Evolutionary conservation across 2,888 invertebrate species (phyloP).

Genomic region (Cylloceria caligata): DNA sequence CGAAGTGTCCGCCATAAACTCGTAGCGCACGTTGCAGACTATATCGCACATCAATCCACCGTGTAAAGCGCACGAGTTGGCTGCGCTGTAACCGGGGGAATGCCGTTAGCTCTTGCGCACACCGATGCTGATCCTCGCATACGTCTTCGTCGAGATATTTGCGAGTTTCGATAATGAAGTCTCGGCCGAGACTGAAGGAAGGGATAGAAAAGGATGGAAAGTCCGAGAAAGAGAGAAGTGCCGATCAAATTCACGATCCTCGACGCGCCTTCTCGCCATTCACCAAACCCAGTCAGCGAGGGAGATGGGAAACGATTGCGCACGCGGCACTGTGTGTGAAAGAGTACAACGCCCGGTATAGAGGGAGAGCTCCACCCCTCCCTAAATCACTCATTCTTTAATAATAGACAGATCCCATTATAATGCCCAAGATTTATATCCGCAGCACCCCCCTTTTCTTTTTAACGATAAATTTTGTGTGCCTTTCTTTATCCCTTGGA

Average conservation of each 20-base stretch:
- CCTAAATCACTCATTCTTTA: slow-evolving; percentile 85
- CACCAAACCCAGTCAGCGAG: slow-evolving; percentile 69
- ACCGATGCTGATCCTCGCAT: neutral
- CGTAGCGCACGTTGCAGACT: slow-evolving; percentile 50
- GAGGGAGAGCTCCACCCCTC: slow-evolving; percentile 82
- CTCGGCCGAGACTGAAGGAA: slow-evolving; percentile 49
- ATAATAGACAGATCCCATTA: slow-evolving; percentile 85
- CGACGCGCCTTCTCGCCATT: slow-evolving; percentile 73
- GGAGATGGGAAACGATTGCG: slow-evolving; percentile 43
- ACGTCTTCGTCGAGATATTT: slow-evolving; percentile 38
- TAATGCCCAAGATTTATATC: slow-evolving; percentile 84
- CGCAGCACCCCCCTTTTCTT: slow-evolving; percentile 83
- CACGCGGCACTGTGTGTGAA: slow-evolving; percentile 48
- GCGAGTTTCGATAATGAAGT: slow-evolving; percentile 68
- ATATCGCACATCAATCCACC: slow-evolving; percentile 64
- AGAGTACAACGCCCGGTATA: slow-evolving; percentile 67
- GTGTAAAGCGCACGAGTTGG: neutral
- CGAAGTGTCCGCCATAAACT: slow-evolving; percentile 28
- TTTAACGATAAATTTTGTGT: slow-evolving; percentile 84
- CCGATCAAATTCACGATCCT: slow-evolving; percentile 83
- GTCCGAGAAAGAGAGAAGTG: slow-evolving; percentile 71
- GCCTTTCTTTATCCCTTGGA: slow-evolving; percentile 67
- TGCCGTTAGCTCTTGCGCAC: slow-evolving; percentile 13
- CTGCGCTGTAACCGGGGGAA: neutral
- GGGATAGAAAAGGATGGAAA: slow-evolving; percentile 42